These are phyloP conservation scores for Drosophila macrothrix DNA, from an alignment of 2,888 invertebrate genomes.

Conservation along the genomic window DNA sequence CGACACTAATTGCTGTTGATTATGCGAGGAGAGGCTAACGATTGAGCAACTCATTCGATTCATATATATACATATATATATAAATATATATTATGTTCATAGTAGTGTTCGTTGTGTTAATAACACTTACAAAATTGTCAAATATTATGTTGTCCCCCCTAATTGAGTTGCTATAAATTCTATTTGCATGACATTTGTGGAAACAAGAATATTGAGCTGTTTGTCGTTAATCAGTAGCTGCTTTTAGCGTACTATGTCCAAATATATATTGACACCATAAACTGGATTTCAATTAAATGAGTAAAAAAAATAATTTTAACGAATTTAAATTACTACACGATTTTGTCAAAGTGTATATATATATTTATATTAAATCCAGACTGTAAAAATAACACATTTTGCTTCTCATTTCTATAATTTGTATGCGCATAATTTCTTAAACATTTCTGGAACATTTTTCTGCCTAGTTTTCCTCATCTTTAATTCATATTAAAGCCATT, in stretches of 20 bases:
- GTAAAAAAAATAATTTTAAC: background rate
- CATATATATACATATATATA: background rate
- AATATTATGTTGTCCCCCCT: constrained; percentile 52
- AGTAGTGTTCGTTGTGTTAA: constrained; percentile 47
- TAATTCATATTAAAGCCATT: constrained; percentile 1
- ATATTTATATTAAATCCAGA: background rate
- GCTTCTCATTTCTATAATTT: background rate
- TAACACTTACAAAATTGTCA: constrained; percentile 59
- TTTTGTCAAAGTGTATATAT: background rate
- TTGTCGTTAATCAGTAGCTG: constrained; percentile 12
- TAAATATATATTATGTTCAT: background rate
- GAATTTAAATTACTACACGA: background rate
- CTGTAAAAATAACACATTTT: background rate
- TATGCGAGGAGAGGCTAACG: constrained; percentile 4
- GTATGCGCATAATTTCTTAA: background rate
- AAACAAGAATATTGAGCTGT: constrained; percentile 19
- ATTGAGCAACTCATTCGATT: constrained; percentile 32
- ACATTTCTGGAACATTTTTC: background rate
- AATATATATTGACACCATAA: background rate
- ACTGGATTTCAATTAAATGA: background rate
- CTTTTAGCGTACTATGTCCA: background rate
- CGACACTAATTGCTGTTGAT: constrained; percentile 57
- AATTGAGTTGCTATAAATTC: constrained; percentile 55
- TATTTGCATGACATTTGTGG: constrained; percentile 33
- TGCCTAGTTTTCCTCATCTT: background rate